These are phyloP conservation scores for Eumacrocentrus americanus DNA, from an alignment of 2,888 invertebrate species.

Conservation along the genomic window DNA sequence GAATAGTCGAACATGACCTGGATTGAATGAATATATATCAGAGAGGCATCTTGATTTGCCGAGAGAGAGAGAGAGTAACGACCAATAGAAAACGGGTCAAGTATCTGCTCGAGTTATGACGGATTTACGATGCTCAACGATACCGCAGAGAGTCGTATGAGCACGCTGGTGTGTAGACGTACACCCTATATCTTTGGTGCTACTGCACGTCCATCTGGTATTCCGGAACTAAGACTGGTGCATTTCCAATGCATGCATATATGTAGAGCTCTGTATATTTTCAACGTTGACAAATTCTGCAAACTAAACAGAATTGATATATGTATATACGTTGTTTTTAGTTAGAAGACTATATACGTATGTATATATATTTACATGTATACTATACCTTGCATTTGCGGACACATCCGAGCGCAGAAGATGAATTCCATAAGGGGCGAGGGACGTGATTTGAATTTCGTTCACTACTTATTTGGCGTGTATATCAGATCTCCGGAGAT, in stretches of 20 bases:
- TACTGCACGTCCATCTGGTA: too few relatives aligned
- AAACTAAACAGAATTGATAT: background rate
- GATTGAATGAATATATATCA: too few relatives aligned
- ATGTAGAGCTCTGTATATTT: constrained; percentile 5
- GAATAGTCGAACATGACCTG: background rate
- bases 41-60: too few relatives aligned
- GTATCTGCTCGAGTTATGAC: background rate
- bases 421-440: background rate
- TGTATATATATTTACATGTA: constrained; percentile 7
- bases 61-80: too few relatives aligned
- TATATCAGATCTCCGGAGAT: background rate
- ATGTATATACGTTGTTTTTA: too few relatives aligned
- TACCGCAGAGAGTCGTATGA: background rate
- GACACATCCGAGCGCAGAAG: constrained; percentile 13
- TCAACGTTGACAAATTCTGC: background rate
- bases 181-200: background rate
- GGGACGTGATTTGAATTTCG: constrained; percentile 33
- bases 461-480: background rate
- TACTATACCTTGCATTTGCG: constrained; percentile 26
- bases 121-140: background rate
- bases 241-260: constrained; percentile 31
- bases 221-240: constrained; percentile 28
- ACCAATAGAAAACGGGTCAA: background rate
- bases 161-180: background rate
- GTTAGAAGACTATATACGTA: too few relatives aligned